phyloP scores from a whole-genome alignment of 2,113 vertebrate species.

The Chaenogobius annularis region DNA sequence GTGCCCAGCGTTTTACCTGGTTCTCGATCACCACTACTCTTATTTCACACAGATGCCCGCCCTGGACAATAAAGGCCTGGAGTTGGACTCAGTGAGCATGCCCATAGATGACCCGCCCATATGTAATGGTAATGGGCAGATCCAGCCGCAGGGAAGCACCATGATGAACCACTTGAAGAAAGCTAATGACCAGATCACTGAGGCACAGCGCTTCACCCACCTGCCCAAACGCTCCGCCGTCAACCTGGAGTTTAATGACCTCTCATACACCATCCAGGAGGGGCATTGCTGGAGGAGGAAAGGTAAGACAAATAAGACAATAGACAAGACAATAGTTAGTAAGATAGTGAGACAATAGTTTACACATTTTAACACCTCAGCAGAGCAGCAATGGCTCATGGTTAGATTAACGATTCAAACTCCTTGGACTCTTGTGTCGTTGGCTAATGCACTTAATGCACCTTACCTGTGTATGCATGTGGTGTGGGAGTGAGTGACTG shows the following conservation, averaged over 20 bases:
- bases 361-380: too few relatives aligned
- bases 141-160: constrained; percentile 76
- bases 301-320: constrained; percentile 73
- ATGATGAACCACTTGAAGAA: too few relatives aligned
- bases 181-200: too few relatives aligned
- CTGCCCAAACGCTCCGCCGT: constrained; percentile 90
- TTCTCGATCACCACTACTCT: not conserved
- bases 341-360: not conserved
- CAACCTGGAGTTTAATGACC: constrained; percentile 90
- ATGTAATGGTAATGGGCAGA: constrained; percentile 44
- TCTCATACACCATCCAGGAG: constrained; percentile 93
- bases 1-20: not conserved
- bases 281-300: constrained; percentile 92
- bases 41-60: constrained; percentile 31
- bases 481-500: not conserved
- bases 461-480: too few relatives aligned
- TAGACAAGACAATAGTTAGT: too few relatives aligned
- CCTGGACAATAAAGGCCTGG: constrained; percentile 77
- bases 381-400: too few relatives aligned
- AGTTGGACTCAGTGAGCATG: constrained; percentile 77
- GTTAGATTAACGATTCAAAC: not conserved
- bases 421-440: too few relatives aligned
- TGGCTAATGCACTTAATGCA: not conserved
- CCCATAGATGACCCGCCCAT: constrained; percentile 81
- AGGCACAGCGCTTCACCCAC: constrained; percentile 88